Base-by-base conservation (phyloP, 1,140 invertebrate genomes). In the Grapholita molesta region DNA sequence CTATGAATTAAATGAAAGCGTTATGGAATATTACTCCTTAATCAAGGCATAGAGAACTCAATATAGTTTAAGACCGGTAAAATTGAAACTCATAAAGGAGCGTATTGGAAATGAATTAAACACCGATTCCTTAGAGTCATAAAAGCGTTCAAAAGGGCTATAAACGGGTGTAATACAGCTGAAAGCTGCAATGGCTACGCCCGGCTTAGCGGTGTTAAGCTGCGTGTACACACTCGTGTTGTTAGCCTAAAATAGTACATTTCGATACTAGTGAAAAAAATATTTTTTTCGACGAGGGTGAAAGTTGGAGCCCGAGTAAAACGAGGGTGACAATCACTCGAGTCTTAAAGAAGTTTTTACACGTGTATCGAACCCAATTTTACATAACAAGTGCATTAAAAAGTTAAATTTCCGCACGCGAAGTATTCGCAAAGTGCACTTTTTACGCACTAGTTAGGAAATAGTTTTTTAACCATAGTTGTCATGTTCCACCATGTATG, bases 91-190 rank as follows among this genome's bases (percentile, higher is more conserved):
- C 11, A 30, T 61, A 61, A 30, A 61, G 55, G 55, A 18, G 55
- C 24, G 55, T 61, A 61, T 61, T 61, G 55, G 25, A 61, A 61
- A 61, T 61, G 55, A 61, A 61, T 61, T 61, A 61, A 61, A 61
- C 24, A n/a, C 25, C 55, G 55, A 61, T 61, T 61, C 25, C 55
- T 61, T 12, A 25, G 55, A 55, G 53, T 28, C 12, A 28, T 61
- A 61, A 61, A 61, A 32, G 28, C 55, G 25, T 61, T 28, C 3
- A 7, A 12, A 15, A 28, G 25, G 24, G 55, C 55, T 61, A 28
- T 61, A 61, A 61, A 61, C 24, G n/a, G 28, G n/a, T 61, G 55
- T 61, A 61, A 61, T 24, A 28, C 53, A 25, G 53, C 24, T 24
- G 53, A 55, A 25, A 25, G 53, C 42, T 48, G 42, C 42, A 1